Evolutionary conservation across 2,797 vertebrate genomes (phyloP).

Genomic region (Rhadinocentrus ornatus): DNA sequence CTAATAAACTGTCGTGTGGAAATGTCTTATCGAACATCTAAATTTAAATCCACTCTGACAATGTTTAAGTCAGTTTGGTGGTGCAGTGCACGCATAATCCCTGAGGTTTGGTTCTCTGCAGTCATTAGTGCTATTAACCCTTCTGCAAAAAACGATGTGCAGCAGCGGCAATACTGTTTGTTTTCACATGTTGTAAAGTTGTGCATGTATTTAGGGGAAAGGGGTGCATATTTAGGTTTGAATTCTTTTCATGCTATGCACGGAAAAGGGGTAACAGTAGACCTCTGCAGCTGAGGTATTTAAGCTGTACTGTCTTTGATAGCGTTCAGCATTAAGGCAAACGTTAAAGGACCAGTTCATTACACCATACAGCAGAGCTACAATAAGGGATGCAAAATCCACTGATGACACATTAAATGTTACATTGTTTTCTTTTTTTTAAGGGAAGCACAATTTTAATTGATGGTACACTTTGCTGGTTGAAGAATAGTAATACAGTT

Average conservation of each 20-base stretch:
- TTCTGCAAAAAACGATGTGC: slow-evolving; percentile 34
- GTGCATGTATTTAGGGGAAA: slow-evolving; percentile 50
- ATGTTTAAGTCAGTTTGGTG: slow-evolving; percentile 17
- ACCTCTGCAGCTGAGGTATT: slow-evolving; percentile 57
- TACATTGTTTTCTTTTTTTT: slow-evolving; percentile 32
- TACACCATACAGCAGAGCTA: slow-evolving; percentile 32
- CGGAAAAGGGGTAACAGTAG: slow-evolving; percentile 39
- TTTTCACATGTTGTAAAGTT: slow-evolving; percentile 53
- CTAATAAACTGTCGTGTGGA: slow-evolving; percentile 35
- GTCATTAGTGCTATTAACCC: slow-evolving; percentile 23
- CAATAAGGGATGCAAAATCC: slow-evolving; percentile 57
- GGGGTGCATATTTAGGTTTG: slow-evolving; percentile 46
- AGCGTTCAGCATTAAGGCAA: slow-evolving; percentile 56
- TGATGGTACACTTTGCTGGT: slow-evolving; percentile 55
- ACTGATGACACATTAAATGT: slow-evolving; percentile 44
- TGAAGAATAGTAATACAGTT: slow-evolving; percentile 38
- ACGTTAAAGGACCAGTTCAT: slow-evolving; percentile 48
- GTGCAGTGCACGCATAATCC: not conserved
- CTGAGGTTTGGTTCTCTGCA: slow-evolving; percentile 29
- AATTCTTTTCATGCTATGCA: slow-evolving; percentile 51
- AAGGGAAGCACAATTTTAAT: slow-evolving; percentile 67
- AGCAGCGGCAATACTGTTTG: slow-evolving; percentile 19
- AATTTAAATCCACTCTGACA: slow-evolving; percentile 10
- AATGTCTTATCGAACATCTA: slow-evolving; percentile 25
- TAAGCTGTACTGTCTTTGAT: slow-evolving; percentile 61